Evolutionary conservation across 2,888 invertebrate genomes (phyloP), one percentile per base, ranked within the genome.

Genomic region (Drosophila melanosoma): DNA sequence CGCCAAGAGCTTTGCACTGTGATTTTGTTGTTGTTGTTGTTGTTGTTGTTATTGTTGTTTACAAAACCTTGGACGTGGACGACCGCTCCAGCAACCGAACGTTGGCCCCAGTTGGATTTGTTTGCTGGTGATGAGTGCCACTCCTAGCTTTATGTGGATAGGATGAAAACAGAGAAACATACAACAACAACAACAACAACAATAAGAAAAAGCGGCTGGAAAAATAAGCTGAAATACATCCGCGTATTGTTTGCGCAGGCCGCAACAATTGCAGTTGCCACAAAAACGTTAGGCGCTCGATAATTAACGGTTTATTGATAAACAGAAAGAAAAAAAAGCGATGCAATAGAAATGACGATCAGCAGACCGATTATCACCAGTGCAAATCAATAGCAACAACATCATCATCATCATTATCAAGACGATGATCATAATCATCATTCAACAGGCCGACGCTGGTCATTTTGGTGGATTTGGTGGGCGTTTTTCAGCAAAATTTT

Each of bases 241-340:
- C 87, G 87, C 87, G 87, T 89, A 87, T 87, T 87, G 87, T 89
- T 86, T 71, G 70, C 56, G 49, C 70, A 61, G 61, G 62, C 54
- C 35, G 42, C 64, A 77, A 81, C 58, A 75, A 74, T 42, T 58
- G 63, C 64, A 61, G 57, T 58, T 40, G 62, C 45, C 62, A 40
- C 72, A 58, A 66, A 74, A 74, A 79, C 58, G 79, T 84, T 77
- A 77, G 78, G 68, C 61, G 76, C 72, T 85, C 54, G 74, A 86
- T 87, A 90, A 87, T 87, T 83, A 87, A 90, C 83, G 87, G 90
- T 79, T 81, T 90, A 86, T 79, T 87, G 90, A 90, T 87, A 86
- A 90, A 86, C 38, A 38, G 52, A 33, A 32, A 51, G n/a, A 20
- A 12, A 32, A n/a, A 52, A 5, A 26, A 23, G 15, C 33, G 69